Percentiles rank a stretch among this genome's conserved stretches.
Conservation (phyloP, 2,113 vertebrate genomes). For the Malurus cyaneus region DNA sequence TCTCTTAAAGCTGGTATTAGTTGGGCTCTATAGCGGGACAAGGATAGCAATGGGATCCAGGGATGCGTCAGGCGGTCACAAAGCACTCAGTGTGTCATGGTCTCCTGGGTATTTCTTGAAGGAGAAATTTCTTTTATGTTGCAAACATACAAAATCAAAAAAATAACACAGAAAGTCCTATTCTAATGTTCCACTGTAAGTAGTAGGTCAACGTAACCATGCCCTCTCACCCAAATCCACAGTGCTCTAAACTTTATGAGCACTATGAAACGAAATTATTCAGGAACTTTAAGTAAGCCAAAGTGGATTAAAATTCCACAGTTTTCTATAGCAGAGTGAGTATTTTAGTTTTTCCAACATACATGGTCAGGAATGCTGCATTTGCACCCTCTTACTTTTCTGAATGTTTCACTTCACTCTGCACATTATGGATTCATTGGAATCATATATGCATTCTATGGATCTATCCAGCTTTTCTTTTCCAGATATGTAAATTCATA, state of each 20-base stretch:
- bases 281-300: not conserved
- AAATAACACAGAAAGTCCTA: not conserved
- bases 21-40: not conserved
- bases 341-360: not conserved
- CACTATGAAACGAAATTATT: not conserved
- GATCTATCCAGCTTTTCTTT: not conserved
- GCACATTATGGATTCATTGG: not conserved
- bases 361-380: not conserved
- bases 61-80: not conserved
- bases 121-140: not conserved
- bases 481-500: not conserved
- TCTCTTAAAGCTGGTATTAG: not conserved
- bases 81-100: not conserved
- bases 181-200: not conserved
- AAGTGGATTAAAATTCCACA: not conserved
- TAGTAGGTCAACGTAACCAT: not conserved
- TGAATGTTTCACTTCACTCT: not conserved
- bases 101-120: not conserved
- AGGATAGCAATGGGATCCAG: conserved; percentile 17
- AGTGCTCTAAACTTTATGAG: not conserved
- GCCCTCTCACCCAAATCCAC: not conserved
- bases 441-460: not conserved
- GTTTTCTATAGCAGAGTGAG: not conserved
- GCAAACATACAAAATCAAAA: not conserved
- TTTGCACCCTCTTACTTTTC: not conserved